These are phyloP conservation scores for Yasuhikotakia modesta DNA, from an alignment of 2,797 vertebrate species.

Conservation along the genomic window DNA sequence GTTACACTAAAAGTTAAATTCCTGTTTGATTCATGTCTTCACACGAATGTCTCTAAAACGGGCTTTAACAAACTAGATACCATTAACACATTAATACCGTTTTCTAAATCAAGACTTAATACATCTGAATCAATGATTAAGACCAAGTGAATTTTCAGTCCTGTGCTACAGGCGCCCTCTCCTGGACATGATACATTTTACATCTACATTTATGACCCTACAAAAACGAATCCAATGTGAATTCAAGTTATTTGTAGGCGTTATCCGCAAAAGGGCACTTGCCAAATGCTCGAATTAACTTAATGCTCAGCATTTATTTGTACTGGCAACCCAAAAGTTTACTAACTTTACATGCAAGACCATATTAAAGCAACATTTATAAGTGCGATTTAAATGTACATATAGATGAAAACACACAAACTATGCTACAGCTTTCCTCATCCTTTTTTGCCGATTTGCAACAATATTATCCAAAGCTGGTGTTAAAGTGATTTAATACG, in stretches of 20 bases:
- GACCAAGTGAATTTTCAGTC: background rate
- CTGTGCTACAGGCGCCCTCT: constrained; percentile 9
- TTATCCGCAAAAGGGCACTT: no score
- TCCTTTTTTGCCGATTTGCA: no score
- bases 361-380: background rate
- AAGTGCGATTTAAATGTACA: background rate
- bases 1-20: background rate
- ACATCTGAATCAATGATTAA: background rate
- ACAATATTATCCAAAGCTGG: no score
- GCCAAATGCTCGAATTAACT: no score
- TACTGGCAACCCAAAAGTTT: background rate
- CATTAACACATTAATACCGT: background rate
- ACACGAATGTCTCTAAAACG: background rate
- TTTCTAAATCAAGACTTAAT: background rate
- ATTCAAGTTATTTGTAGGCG: no score
- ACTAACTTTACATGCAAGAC: background rate
- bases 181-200: background rate
- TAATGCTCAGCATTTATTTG: no score
- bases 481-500: no score
- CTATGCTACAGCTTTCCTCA: no score
- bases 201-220: no score
- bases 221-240: no score
- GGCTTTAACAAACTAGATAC: background rate
- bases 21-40: background rate
- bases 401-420: background rate